phyloP scores from a whole-genome alignment of 2,113 vertebrate genomes.

The Rhodinocichla rosea region DNA sequence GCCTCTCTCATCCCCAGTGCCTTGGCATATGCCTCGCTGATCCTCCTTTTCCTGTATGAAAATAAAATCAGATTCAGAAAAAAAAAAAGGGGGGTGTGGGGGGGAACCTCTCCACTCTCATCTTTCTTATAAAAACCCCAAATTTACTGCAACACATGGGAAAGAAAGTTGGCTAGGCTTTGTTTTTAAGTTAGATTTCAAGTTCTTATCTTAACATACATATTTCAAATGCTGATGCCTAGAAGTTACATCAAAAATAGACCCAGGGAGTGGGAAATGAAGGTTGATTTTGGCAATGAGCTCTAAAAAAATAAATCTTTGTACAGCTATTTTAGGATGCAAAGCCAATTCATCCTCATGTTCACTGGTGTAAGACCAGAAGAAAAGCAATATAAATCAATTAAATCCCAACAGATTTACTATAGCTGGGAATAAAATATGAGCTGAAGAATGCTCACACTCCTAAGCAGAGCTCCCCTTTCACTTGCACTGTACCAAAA shows the following conservation, averaged over 20 bases:
- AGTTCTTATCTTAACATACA: background rate
- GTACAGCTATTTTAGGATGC: background rate
- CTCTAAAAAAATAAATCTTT: background rate
- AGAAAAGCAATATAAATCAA: conserved; percentile 4
- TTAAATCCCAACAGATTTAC: conserved; percentile 23
- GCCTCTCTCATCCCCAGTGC: conserved; percentile 87
- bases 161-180: background rate
- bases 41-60: conserved; percentile 81
- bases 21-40: conserved; percentile 91
- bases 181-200: background rate
- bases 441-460: background rate
- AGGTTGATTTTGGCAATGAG: conserved; percentile 19
- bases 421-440: background rate
- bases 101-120: background rate
- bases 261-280: background rate
- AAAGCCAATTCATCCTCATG: conserved; percentile 10
- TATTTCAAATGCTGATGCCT: background rate
- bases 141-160: background rate
- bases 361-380: conserved; percentile 5
- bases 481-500: background rate
- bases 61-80: background rate
- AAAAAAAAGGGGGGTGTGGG: background rate
- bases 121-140: background rate
- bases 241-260: background rate
- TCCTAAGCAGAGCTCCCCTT: background rate